Conservation (phyloP, 2,113 vertebrate genomes). For the Elaphurus davidianus region DNA sequence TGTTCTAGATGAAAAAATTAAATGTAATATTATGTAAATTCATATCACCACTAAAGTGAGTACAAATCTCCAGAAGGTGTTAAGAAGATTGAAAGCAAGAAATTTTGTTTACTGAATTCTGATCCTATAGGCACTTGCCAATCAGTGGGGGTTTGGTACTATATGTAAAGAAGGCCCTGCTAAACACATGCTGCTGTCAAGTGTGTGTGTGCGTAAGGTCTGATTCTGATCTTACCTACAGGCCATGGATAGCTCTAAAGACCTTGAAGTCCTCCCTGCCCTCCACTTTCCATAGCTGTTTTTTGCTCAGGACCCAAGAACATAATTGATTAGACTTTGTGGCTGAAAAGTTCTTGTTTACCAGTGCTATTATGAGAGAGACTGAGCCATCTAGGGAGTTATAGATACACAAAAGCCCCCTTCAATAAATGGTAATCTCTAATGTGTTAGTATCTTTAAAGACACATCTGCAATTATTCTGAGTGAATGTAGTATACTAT, state of each 20-base stretch:
- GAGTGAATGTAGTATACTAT: background rate
- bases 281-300: background rate
- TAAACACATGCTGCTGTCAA: background rate
- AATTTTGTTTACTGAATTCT: slow-evolving; percentile 32
- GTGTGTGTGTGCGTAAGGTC: background rate
- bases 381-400: background rate
- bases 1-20: background rate
- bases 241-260: background rate
- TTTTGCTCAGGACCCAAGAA: background rate
- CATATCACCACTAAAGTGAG: slow-evolving; percentile 11
- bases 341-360: slow-evolving; percentile 33
- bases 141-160: background rate
- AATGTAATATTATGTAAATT: slow-evolving; percentile 53
- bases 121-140: slow-evolving; percentile 2
- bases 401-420: background rate
- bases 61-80: slow-evolving; percentile 30
- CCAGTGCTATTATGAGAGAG: background rate
- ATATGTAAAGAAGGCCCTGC: background rate
- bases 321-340: background rate
- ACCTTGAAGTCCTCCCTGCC: background rate
- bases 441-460: slow-evolving; percentile 28
- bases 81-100: slow-evolving; percentile 4
- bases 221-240: slow-evolving; percentile 26
- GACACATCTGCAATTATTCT: slow-evolving; percentile 12
- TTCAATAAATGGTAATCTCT: background rate